Conservation (phyloP, 1,140 invertebrate species). For the Arctopsyche grandis region DNA sequence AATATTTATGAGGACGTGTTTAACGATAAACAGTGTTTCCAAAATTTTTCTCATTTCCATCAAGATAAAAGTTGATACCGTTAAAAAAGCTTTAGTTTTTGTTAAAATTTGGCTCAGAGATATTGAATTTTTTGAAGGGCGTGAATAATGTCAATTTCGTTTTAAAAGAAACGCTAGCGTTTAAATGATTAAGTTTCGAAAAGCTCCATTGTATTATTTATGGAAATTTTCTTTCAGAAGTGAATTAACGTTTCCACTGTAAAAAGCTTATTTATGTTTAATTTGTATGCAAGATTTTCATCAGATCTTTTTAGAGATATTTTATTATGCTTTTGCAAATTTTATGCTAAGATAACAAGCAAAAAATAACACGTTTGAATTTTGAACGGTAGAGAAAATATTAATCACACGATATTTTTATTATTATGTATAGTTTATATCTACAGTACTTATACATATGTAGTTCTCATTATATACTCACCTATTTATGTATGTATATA, state of each 20-base stretch:
- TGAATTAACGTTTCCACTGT: constrained; percentile 12
- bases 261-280: constrained; percentile 29
- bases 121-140: background rate
- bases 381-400: no score
- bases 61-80: background rate
- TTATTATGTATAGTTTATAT: no score
- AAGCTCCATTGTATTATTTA: constrained; percentile 14
- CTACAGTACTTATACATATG: background rate
- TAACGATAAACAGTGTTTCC: constrained; percentile 13
- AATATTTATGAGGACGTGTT: constrained; percentile 35
- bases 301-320: background rate
- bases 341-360: background rate
- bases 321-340: constrained; percentile 5
- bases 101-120: background rate
- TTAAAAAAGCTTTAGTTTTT: background rate
- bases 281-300: constrained; percentile 21
- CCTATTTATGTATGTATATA: background rate
- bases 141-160: background rate
- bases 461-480: background rate
- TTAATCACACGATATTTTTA: no score
- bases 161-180: constrained; percentile 5
- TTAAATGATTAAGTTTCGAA: constrained; percentile 21
- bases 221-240: background rate
- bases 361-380: no score
- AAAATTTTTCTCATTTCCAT: background rate